Percentiles rank a stretch among this genome's conserved stretches.
phyloP scores from a whole-genome alignment of 2,113 vertebrate genomes.

The Macquaria australasica region DNA sequence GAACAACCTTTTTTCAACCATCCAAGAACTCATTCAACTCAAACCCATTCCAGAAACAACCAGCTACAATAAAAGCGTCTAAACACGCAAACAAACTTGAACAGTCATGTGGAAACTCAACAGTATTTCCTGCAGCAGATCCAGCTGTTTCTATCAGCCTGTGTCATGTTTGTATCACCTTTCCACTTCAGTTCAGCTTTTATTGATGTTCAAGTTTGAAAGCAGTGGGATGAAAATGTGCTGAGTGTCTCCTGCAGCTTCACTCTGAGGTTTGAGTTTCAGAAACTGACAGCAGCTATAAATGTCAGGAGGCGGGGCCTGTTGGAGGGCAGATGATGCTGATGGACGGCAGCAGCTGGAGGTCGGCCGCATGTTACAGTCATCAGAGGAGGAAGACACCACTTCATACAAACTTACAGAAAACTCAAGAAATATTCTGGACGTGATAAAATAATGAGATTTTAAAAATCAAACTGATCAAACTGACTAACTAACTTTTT shows the following conservation, averaged over 20 bases:
- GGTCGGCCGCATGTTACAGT: neutral
- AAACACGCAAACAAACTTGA: too few species aligned
- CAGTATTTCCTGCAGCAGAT: too few species aligned
- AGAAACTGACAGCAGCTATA: slow-evolving; percentile 18
- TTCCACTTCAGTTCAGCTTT: neutral
- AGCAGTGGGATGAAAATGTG: slow-evolving; percentile 23
- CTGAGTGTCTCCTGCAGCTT: slow-evolving; percentile 24
- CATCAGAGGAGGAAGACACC: neutral
- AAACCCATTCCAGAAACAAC: too few species aligned
- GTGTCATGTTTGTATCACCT: neutral
- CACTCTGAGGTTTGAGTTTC: slow-evolving; percentile 35
- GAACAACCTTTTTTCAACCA: too few species aligned
- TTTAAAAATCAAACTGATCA: neutral
- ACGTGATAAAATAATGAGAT: too few species aligned
- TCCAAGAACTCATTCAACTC: too few species aligned
- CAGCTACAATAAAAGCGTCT: too few species aligned
- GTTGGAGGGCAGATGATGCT: neutral
- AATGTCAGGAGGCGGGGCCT: slow-evolving; percentile 36
- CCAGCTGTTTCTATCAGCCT: too few species aligned
- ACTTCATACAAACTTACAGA: neutral
- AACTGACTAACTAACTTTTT: neutral
- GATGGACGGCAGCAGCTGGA: slow-evolving; percentile 43
- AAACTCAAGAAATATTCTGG: too few species aligned
- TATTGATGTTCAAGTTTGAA: neutral
- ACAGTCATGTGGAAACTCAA: too few species aligned